Percentiles rank a stretch among this genome's conserved stretches.
phyloP scores from a whole-genome alignment of 2,113 vertebrate genomes.

The Eulemur rufifrons region DNA sequence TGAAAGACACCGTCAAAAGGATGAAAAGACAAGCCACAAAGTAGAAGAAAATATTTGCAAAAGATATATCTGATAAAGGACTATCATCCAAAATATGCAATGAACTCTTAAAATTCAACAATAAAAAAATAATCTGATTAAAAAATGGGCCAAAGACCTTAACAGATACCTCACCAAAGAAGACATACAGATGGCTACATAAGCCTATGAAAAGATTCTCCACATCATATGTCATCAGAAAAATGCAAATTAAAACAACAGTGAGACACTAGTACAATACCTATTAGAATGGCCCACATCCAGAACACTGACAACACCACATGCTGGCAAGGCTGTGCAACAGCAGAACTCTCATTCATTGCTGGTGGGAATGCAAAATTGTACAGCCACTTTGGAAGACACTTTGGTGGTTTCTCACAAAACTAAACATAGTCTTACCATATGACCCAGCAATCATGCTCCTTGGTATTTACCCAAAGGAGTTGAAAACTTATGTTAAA shows the following conservation, averaged over 20 bases:
- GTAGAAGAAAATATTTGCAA: not conserved
- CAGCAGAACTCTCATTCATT: not conserved
- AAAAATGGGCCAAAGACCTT: not conserved
- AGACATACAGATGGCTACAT: not conserved
- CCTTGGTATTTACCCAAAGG: not conserved
- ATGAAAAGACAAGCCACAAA: not conserved
- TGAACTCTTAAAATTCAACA: not conserved
- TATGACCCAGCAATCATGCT: not conserved
- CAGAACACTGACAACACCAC: not conserved
- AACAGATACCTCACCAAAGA: not conserved
- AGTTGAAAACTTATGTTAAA: not conserved
- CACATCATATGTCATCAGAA: not conserved
- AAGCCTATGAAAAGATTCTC: not conserved
- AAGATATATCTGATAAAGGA: not conserved
- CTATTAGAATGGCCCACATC: not conserved
- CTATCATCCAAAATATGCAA: not conserved
- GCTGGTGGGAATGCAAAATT: not conserved
- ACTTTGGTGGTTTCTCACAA: not conserved
- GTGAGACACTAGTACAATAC: not conserved
- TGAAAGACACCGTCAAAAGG: not conserved
- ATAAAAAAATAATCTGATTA: not conserved
- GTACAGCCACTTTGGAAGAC: not conserved
- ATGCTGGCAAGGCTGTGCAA: not conserved
- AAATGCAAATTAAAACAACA: not conserved
- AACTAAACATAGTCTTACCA: not conserved